Evolutionary conservation across 2,113 vertebrate species (phyloP).

Genomic region (human): DNA sequence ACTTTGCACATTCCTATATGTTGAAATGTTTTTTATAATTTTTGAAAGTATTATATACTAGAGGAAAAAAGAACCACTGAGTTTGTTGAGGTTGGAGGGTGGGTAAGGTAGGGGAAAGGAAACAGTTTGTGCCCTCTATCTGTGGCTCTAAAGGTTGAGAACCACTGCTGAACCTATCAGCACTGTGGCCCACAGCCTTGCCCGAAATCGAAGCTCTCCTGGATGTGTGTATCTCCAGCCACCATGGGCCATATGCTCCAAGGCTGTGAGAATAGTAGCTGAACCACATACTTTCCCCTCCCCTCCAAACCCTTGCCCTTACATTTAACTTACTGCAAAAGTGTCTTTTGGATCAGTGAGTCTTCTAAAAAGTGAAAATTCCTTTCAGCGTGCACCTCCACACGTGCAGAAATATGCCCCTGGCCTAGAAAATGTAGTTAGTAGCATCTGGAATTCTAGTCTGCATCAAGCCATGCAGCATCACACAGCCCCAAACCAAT

Average conservation of each 20-base stretch:
- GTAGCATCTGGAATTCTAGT: background rate
- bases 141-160: background rate
- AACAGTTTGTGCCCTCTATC: background rate
- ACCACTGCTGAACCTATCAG: too few relatives aligned
- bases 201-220: background rate
- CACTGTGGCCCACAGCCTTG: background rate
- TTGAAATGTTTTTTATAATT: slow-evolving; percentile 14
- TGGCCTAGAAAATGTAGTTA: background rate
- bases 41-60: background rate
- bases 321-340: background rate
- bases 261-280: background rate
- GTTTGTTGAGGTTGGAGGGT: background rate
- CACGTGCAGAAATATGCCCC: background rate
- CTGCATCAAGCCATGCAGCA: background rate
- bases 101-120: background rate
- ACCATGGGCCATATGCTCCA: fast-evolving
- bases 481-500: background rate
- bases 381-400: background rate
- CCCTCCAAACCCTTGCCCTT: background rate
- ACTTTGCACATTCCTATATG: background rate
- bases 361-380: background rate
- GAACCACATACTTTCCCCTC: too few relatives aligned
- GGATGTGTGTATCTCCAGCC: fast-evolving
- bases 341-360: background rate
- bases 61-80: background rate